A percentile compares a stretch with the other conserved stretches of the same genome.
These are phyloP conservation scores for Meles meles DNA, from an alignment of 2,113 vertebrate species.

Conservation along the genomic window DNA sequence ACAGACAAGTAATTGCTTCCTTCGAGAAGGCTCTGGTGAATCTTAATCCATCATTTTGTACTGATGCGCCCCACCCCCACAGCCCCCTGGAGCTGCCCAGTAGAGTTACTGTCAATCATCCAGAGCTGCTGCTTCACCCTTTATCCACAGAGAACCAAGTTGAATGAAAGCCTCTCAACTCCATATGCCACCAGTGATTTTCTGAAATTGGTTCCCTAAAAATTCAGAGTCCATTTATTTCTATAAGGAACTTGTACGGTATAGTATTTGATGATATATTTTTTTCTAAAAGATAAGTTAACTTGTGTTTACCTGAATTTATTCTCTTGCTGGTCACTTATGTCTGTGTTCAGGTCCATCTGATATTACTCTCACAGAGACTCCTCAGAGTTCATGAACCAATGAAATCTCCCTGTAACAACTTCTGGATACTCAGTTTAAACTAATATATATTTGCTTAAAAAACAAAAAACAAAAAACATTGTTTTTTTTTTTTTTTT, in stretches of 20 bases:
- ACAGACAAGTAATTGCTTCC: neutral
- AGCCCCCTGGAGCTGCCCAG: accelerated
- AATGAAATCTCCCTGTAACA: neutral
- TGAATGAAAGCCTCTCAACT: neutral
- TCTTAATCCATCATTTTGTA: neutral
- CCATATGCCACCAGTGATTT: neutral
- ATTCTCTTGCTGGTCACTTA: neutral
- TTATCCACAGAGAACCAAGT: neutral
- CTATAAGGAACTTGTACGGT: neutral
- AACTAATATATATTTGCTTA: neutral
- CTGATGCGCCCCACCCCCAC: neutral
- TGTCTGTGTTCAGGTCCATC: neutral
- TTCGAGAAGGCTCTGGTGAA: neutral
- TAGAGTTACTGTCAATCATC: neutral
- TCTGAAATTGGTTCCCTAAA: neutral
- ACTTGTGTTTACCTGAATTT: neutral
- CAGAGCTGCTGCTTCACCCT: neutral
- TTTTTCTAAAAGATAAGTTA: neutral
- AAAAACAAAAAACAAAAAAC: neutral
- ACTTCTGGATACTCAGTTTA: neutral
- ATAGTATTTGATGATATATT: neutral
- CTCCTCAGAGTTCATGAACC: neutral
- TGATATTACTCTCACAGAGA: neutral
- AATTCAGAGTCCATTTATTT: neutral
- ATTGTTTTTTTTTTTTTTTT: no score